phyloP scores from a whole-genome alignment of 1,140 invertebrate species.

The Brachionus sp. region DNA sequence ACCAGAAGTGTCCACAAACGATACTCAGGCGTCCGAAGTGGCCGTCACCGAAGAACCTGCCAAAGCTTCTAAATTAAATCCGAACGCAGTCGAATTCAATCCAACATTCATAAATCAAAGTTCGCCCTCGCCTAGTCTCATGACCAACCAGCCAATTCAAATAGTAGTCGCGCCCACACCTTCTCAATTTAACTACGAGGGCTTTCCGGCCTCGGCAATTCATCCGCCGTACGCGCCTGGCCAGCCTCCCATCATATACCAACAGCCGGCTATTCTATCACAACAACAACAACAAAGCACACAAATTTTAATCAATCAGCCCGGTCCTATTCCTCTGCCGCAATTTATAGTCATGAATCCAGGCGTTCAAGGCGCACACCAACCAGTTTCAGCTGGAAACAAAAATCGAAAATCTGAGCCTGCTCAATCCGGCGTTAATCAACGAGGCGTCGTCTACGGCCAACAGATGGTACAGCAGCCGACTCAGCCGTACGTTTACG shows the following conservation, averaged over 20 bases:
- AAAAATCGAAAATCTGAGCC: not conserved
- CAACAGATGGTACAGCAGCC: not conserved
- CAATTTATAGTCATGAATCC: conserved; percentile 8
- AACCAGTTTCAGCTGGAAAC: not conserved
- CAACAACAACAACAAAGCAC: conserved; percentile 4
- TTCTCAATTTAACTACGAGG: not conserved
- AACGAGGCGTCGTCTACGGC: not conserved
- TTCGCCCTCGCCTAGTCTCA: not conserved
- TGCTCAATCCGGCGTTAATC: not conserved
- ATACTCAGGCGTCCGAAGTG: no score
- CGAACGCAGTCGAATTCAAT: not conserved
- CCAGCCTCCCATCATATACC: not conserved
- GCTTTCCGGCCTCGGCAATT: not conserved
- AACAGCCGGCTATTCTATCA: not conserved
- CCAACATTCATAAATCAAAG: not conserved
- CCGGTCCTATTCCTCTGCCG: not conserved
- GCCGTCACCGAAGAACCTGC: not conserved
- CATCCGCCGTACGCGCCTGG: not conserved
- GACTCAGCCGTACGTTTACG: not conserved
- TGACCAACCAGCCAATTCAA: not conserved
- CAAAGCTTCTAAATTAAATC: not conserved
- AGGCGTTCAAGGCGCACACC: not conserved
- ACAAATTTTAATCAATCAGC: conserved; percentile 5
- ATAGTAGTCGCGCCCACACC: not conserved
- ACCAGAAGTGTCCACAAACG: not conserved